A percentile compares a stretch with the other conserved stretches of the same genome.
Evolutionary conservation across 2,888 invertebrate genomes (phyloP).

Genomic region (Drosophila anceps): DNA sequence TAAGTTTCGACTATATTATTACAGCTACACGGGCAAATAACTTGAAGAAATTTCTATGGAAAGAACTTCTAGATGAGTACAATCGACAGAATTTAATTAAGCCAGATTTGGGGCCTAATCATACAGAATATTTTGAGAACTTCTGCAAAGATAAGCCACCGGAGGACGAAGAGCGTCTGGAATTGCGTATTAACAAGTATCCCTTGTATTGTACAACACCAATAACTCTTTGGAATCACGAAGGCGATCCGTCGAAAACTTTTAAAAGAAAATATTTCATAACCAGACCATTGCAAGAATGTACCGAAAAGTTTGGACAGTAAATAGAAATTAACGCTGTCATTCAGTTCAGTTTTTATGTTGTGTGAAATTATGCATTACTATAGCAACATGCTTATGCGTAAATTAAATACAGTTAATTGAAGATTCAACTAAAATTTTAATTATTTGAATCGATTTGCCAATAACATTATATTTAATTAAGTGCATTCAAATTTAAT

Average conservation of each 20-base stretch:
- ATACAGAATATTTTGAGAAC: conserved; percentile 82
- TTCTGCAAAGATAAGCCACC: conserved; percentile 73
- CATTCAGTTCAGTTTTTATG: conserved; percentile 1
- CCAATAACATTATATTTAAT: background rate
- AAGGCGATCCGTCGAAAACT: conserved; percentile 77
- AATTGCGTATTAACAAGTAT: conserved; percentile 73
- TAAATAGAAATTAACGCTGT: conserved; percentile 10
- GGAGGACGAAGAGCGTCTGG: conserved; percentile 65
- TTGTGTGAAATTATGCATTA: conserved; percentile 10
- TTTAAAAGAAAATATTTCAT: conserved; percentile 76
- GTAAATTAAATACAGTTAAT: conserved; percentile 1
- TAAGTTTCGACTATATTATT: background rate
- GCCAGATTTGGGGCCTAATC: conserved; percentile 42
- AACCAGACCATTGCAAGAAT: conserved; percentile 73
- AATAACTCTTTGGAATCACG: conserved; percentile 82
- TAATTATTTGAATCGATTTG: background rate
- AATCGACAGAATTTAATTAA: conserved; percentile 62
- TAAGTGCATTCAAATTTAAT: background rate
- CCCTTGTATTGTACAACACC: conserved; percentile 82
- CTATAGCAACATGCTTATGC: background rate
- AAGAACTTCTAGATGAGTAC: conserved; percentile 83
- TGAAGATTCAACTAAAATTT: background rate
- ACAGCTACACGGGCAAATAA: conserved; percentile 78
- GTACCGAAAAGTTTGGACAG: conserved; percentile 81
- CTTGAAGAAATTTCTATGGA: conserved; percentile 82